These are phyloP conservation scores for Temnothorax curvispinosus DNA, from an alignment of 1,140 invertebrate genomes.

Conservation along the genomic window DNA sequence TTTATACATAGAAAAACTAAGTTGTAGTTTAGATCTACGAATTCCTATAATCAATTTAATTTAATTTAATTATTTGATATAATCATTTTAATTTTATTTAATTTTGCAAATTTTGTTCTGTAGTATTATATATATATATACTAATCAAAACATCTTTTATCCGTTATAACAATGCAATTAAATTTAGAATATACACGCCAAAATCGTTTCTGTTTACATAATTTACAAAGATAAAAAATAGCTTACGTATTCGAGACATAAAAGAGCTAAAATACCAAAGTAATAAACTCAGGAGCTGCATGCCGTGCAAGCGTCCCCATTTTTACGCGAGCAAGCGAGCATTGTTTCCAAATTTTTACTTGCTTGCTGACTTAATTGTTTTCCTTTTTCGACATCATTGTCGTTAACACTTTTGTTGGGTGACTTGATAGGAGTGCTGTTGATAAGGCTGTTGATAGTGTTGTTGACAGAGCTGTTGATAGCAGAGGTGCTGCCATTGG, in stretches of 20 bases:
- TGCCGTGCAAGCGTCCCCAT: conserved; percentile 96
- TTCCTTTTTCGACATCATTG: conserved; percentile 61
- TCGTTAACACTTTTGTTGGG: conserved; percentile 74
- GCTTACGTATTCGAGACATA: neutral
- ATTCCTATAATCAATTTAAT: neutral
- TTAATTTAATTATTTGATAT: neutral
- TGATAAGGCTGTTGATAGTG: conserved; percentile 11
- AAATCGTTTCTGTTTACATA: conserved; percentile 2
- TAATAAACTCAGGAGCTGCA: conserved; percentile 88
- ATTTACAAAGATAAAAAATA: conserved; percentile 30
- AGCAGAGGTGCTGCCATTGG: conserved; percentile 24
- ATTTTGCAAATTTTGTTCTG: neutral
- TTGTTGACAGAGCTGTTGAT: neutral
- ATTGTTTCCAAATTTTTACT: conserved; percentile 88
- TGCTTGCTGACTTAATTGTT: conserved; percentile 35
- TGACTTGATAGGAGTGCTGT: neutral
- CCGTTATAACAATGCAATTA: neutral
- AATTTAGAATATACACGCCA: neutral
- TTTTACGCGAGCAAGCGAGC: conserved; percentile 93
- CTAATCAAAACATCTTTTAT: neutral
- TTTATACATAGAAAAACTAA: neutral
- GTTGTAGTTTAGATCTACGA: neutral
- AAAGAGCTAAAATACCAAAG: neutral
- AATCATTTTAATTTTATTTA: neutral
- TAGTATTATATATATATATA: too few relatives aligned